Percentiles rank a stretch among this genome's conserved stretches.
These are phyloP conservation scores for Acanthochromis polyacanthus DNA, from an alignment of 2,113 vertebrate genomes.

Conservation along the genomic window DNA sequence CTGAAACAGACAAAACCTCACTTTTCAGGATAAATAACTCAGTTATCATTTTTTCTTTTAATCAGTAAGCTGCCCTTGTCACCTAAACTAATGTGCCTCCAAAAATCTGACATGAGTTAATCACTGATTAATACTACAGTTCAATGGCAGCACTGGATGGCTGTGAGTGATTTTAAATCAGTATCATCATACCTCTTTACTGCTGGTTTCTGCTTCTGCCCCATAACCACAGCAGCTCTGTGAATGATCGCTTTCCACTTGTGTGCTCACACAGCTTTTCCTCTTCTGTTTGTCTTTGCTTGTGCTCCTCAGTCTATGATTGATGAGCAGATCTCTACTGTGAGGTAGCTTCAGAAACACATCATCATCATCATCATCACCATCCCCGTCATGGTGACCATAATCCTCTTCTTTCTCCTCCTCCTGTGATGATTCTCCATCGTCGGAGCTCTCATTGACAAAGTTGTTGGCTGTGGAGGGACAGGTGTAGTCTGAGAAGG, in stretches of 20 bases:
- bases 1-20: too few species aligned
- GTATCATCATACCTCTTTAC: slow-evolving; percentile 78
- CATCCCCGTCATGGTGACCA: neutral
- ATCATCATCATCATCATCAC: slow-evolving; percentile 64
- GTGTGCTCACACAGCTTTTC: slow-evolving; percentile 29
- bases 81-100: too few species aligned
- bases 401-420: slow-evolving; percentile 48
- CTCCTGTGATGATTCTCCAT: slow-evolving; percentile 74
- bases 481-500: slow-evolving; percentile 80
- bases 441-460: slow-evolving; percentile 71
- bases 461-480: slow-evolving; percentile 20
- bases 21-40: too few species aligned
- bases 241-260: slow-evolving; percentile 18
- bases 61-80: too few species aligned
- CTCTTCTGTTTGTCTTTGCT: slow-evolving; percentile 66
- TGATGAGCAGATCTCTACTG: slow-evolving; percentile 48
- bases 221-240: slow-evolving; percentile 60
- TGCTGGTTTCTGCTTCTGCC: slow-evolving; percentile 72
- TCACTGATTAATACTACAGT: too few species aligned
- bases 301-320: slow-evolving; percentile 52
- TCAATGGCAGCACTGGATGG: neutral
- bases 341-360: slow-evolving; percentile 78
- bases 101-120: too few species aligned
- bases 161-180: slow-evolving; percentile 8
- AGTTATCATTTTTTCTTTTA: too few species aligned